phyloP scores from a whole-genome alignment of 35 echinoderm and acorn worm genomes.

The Apostichopus japonicus region DNA sequence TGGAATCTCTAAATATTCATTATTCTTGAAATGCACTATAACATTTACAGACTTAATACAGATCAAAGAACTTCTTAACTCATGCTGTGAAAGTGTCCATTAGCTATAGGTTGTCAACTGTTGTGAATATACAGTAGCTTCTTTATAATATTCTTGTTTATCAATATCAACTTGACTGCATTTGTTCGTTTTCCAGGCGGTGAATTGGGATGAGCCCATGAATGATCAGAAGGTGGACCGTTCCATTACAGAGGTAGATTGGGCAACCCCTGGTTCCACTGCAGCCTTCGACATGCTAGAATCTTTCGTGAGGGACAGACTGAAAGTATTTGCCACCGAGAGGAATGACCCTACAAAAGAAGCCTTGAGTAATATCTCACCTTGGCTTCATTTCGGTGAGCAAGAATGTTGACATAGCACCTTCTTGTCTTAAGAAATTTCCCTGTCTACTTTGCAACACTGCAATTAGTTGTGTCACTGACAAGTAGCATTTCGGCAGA shows the following conservation, averaged over 20 bases:
- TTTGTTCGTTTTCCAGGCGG: constrained; percentile 11
- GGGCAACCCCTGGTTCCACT: constrained; percentile 70
- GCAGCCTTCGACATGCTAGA: constrained; percentile 73
- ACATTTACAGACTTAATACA: too few relatives aligned
- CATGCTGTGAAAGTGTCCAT: too few relatives aligned
- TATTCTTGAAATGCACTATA: too few relatives aligned
- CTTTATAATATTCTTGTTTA: too few relatives aligned
- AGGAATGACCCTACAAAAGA: constrained; percentile 82
- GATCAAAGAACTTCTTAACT: too few relatives aligned
- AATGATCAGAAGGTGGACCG: constrained; percentile 63
- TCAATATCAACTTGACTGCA: too few relatives aligned
- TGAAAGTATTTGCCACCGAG: constrained; percentile 57
- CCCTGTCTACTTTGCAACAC: too few relatives aligned
- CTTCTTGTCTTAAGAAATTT: not conserved
- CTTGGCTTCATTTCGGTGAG: constrained; percentile 90
- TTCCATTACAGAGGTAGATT: constrained; percentile 61
- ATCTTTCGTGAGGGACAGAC: constrained; percentile 64
- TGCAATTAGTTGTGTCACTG: too few relatives aligned
- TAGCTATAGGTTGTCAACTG: too few relatives aligned
- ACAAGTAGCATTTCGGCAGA: too few relatives aligned
- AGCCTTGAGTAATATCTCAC: constrained; percentile 77
- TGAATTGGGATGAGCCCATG: constrained; percentile 69
- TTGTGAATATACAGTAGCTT: too few relatives aligned
- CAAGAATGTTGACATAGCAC: not conserved
- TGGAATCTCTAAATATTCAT: too few relatives aligned